A percentile compares a stretch with the other conserved stretches of the same genome.
These are phyloP conservation scores for Drosophila kuntzei DNA, from an alignment of 2,888 invertebrate species.

Conservation along the genomic window DNA sequence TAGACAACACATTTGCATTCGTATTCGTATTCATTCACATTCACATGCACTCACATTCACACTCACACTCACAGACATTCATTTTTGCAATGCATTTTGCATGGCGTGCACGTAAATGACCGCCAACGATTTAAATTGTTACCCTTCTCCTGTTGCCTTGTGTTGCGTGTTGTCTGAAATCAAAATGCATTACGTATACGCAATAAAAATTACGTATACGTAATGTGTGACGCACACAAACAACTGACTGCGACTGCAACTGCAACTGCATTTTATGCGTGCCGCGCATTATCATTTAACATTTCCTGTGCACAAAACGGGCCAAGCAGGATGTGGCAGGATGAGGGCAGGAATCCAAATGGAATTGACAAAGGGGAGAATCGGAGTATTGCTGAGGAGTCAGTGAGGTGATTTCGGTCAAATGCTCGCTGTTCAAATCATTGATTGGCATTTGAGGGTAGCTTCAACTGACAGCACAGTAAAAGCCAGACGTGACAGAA, in stretches of 20 bases:
- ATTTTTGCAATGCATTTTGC: constrained; percentile 62
- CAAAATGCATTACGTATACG: constrained; percentile 80
- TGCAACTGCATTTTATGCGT: constrained; percentile 75
- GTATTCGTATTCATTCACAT: constrained; percentile 3
- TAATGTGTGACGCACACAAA: constrained; percentile 57
- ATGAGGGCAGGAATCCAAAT: constrained; percentile 29
- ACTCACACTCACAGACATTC: neutral
- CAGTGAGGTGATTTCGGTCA: constrained; percentile 3
- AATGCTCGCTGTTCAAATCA: constrained; percentile 20
- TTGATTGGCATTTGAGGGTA: constrained; percentile 54
- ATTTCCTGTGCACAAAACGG: constrained; percentile 72
- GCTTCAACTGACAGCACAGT: constrained; percentile 16
- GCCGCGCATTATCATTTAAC: constrained; percentile 79
- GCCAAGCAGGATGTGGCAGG: constrained; percentile 59
- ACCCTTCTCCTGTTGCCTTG: constrained; percentile 35
- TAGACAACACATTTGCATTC: constrained; percentile 66
- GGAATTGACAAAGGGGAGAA: constrained; percentile 2
- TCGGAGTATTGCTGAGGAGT: neutral
- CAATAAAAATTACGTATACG: constrained; percentile 79
- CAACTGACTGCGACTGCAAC: constrained; percentile 28
- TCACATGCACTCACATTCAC: constrained; percentile 1
- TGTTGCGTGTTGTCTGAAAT: constrained; percentile 72
- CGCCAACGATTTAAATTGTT: constrained; percentile 79
- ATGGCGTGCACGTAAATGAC: constrained; percentile 79
- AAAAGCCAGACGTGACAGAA: constrained; percentile 3